Evolutionary conservation across 2,888 invertebrate species (phyloP).

Genomic region (Tineola bisselliella): DNA sequence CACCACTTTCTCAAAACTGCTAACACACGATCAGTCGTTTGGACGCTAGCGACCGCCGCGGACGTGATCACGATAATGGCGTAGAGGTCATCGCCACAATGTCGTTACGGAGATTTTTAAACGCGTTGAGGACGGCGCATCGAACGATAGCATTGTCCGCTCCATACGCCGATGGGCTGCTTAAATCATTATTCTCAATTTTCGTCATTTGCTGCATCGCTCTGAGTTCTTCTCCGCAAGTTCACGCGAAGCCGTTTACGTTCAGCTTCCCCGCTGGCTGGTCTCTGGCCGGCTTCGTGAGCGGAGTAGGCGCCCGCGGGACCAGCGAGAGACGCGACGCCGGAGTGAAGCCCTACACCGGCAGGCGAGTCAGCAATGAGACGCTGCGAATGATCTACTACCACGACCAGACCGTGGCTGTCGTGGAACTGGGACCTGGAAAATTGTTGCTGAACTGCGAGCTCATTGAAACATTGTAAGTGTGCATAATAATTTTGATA

Average conservation of each 20-base stretch:
- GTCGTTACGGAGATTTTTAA: constrained; percentile 50
- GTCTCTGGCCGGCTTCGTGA: constrained; percentile 56
- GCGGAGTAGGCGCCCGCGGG: constrained; percentile 44
- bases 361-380: constrained; percentile 71
- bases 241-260: constrained; percentile 57
- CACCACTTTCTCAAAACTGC: neutral
- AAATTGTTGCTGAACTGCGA: constrained; percentile 80
- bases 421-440: constrained; percentile 78
- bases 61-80: constrained; percentile 26
- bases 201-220: constrained; percentile 54
- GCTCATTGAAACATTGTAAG: constrained; percentile 89
- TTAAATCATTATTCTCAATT: constrained; percentile 51
- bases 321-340: constrained; percentile 41
- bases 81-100: constrained; percentile 23
- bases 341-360: constrained; percentile 70
- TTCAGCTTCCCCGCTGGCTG: constrained; percentile 58
- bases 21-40: neutral
- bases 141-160: constrained; percentile 46
- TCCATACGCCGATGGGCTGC: constrained; percentile 47
- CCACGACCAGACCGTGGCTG: constrained; percentile 84
- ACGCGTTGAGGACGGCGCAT: constrained; percentile 50
- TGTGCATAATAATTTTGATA: no score
- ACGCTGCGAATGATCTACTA: constrained; percentile 80
- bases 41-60: constrained; percentile 33
- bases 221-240: constrained; percentile 52